These are phyloP conservation scores for Fragum sueziense DNA, from an alignment of 2,888 invertebrate genomes.

Conservation along the genomic window DNA sequence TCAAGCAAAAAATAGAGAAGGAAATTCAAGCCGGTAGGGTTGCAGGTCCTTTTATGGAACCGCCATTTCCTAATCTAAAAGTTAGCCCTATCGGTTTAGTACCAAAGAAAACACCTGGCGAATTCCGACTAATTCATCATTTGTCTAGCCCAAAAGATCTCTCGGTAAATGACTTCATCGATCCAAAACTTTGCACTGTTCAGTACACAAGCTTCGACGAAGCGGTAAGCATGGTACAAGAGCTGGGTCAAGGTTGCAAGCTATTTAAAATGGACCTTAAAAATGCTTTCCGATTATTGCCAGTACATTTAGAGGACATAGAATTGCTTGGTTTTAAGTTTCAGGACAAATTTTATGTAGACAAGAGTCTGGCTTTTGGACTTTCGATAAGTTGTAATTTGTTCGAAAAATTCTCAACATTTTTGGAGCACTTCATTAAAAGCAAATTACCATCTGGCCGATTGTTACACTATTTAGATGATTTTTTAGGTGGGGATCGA, in stretches of 20 bases:
- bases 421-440: conserved; percentile 39
- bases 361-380: conserved; percentile 27
- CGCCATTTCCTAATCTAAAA: conserved; percentile 18
- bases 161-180: no score
- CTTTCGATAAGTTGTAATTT: conserved; percentile 28
- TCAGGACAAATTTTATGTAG: not conserved
- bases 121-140: conserved; percentile 22
- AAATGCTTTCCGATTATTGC: no score
- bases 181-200: not conserved
- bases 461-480: no score
- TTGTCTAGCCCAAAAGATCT: conserved; percentile 16
- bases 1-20: conserved; percentile 29
- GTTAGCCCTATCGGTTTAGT: conserved; percentile 44
- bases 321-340: conserved; percentile 18
- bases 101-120: conserved; percentile 28
- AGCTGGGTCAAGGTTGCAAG: not conserved
- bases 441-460: not conserved
- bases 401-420: conserved; percentile 47
- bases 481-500: conserved; percentile 1
- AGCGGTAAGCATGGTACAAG: no score
- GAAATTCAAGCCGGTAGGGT: conserved; percentile 32
- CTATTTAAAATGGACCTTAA: not conserved
- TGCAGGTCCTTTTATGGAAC: conserved; percentile 34
- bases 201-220: not conserved
- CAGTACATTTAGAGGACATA: no score